Evolutionary conservation across 1,140 invertebrate genomes (phyloP).

Genomic region (Pogonognathellus flavescens): DNA sequence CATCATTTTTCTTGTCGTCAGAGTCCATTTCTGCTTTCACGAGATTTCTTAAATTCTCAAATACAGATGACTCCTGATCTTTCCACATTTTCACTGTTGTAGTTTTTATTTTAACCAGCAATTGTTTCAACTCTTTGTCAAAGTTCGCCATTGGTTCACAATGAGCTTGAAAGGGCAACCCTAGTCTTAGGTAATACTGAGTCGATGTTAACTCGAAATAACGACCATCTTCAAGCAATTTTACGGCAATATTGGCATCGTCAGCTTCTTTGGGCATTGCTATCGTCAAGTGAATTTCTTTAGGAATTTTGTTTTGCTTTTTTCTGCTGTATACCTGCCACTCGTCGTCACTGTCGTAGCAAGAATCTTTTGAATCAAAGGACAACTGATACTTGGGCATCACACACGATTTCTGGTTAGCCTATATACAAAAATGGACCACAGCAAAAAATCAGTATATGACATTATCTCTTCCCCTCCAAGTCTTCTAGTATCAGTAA

Average conservation of each 20-base stretch:
- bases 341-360: neutral
- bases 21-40: slow-evolving; percentile 20
- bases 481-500: too few species aligned
- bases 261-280: neutral
- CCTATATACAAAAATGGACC: neutral
- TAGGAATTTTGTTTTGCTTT: slow-evolving; percentile 12
- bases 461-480: too few species aligned
- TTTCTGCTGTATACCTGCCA: slow-evolving; percentile 5
- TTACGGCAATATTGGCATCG: neutral
- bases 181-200: slow-evolving; percentile 14
- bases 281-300: slow-evolving; percentile 27
- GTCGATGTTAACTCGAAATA: neutral
- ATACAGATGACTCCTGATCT: neutral
- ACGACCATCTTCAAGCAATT: neutral
- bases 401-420: slow-evolving; percentile 6
- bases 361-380: slow-evolving; percentile 3
- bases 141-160: neutral
- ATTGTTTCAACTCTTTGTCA: neutral
- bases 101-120: neutral
- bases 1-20: neutral
- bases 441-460: too few species aligned
- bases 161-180: neutral
- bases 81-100: neutral
- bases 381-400: slow-evolving; percentile 21
- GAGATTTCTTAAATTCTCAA: neutral